Conservation (phyloP, 2,888 invertebrate species). For the Adelphocoris suturalis region DNA sequence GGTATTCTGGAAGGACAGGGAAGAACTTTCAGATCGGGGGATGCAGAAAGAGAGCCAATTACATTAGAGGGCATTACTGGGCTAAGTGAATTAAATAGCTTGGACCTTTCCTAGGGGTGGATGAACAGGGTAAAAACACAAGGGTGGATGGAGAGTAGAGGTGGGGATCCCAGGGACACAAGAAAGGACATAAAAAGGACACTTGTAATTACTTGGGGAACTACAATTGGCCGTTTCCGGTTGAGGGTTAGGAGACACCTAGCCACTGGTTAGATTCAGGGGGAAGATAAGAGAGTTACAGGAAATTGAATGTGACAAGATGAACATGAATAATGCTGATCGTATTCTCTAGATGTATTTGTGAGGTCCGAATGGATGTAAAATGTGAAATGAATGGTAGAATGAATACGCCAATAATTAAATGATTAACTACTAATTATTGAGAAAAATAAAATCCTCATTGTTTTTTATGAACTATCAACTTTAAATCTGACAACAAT, state of each 20-base stretch:
- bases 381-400: too few species aligned
- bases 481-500: too few species aligned
- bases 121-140: not conserved
- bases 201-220: slow-evolving; percentile 47
- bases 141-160: not conserved
- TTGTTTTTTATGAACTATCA: too few species aligned
- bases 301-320: too few species aligned
- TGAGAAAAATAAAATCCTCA: too few species aligned
- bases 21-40: not conserved
- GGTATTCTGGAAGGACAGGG: not conserved
- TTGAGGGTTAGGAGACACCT: not conserved
- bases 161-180: slow-evolving; percentile 9
- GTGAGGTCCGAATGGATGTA: too few species aligned
- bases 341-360: too few species aligned
- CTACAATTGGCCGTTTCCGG: slow-evolving; percentile 34
- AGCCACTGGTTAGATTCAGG: too few species aligned
- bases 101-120: not conserved
- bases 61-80: slow-evolving; percentile 14
- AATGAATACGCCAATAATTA: too few species aligned
- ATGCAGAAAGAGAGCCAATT: slow-evolving; percentile 42
- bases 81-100: slow-evolving; percentile 17
- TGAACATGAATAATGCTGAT: too few species aligned
- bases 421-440: too few species aligned
- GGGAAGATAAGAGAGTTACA: too few species aligned
- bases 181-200: slow-evolving; percentile 46